Evolutionary conservation across 2,113 vertebrate genomes (phyloP), one percentile per base, ranked within the genome.

Genomic region (Anas platyrhynchos): DNA sequence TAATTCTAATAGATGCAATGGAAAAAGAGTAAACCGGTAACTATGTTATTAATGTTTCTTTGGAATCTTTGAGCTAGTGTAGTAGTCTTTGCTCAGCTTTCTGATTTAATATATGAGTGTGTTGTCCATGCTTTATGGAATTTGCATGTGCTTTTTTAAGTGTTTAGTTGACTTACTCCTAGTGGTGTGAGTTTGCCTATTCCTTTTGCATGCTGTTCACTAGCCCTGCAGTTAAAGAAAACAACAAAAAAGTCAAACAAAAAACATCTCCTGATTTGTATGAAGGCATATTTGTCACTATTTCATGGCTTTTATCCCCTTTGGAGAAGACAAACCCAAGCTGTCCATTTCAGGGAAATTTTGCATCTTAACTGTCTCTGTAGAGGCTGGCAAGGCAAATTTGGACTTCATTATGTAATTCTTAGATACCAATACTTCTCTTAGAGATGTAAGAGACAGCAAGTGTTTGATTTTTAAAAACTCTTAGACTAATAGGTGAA

Each of bases 11-110:
- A 96, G 94, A 95, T 95, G 95, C 91, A 95, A 85, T 94, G 94
- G 96, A 96, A 95, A 94, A 96, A 96, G 94, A 94, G 22, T 92
- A 95, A 96, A 69, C 73, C 92, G 95, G 96, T 97, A 96, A 97
- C 54, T 91, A 92, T 90, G 86, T 86, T 54, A 62, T 34, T 95
- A 13, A 46, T 91, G 48, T 76, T 43, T 29, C 71, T 76, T 77
- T 83, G 50, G 31, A 72, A 38, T 78, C 43, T 72, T 90, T 44
- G 43, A 86, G 22, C 59, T 86, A 90, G 66, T 16, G 1, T 32
- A 65, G 10, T 86, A n/a, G 52, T 62, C 69, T 89, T 73, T 65
- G 56, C 43, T 83, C 21, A 81, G 73, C 86, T 92, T 89, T 86
- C 69, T 1, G 1, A 4, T 88, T 73, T 90, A 69, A 26, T 32